phyloP scores from a whole-genome alignment of 1,140 invertebrate species.

The Liolophura sinensis region DNA sequence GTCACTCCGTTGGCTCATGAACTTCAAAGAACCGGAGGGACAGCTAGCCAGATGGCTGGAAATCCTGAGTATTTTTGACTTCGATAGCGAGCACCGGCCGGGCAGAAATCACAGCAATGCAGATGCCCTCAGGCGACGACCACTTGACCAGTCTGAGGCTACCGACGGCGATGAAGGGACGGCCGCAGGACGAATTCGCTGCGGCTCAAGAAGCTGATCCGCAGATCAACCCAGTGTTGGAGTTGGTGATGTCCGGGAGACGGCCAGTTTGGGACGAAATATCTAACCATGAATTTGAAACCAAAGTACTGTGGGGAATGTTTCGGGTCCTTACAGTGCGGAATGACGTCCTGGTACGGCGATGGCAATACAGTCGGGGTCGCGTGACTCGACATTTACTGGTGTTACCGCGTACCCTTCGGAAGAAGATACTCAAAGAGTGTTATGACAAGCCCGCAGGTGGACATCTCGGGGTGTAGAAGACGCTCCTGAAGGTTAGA shows the following conservation, averaged over 20 bases:
- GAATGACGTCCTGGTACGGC: conserved; percentile 1
- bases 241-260: too few relatives aligned
- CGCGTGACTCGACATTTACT: background rate
- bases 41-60: conserved; percentile 11
- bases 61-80: background rate
- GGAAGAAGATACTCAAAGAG: conserved; percentile 7
- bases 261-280: conserved; percentile 14
- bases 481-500: conserved; percentile 9
- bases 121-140: background rate
- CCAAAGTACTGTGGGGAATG: conserved; percentile 7
- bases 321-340: conserved; percentile 3
- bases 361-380: background rate
- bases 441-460: conserved; percentile 8
- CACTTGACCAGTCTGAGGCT: too few relatives aligned
- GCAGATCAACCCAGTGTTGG: background rate
- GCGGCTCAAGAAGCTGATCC: background rate
- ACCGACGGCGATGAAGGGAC: too few relatives aligned
- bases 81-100: conserved; percentile 1
- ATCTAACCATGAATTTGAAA: background rate
- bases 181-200: background rate
- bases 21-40: conserved; percentile 6
- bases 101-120: conserved; percentile 4
- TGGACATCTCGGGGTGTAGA: conserved; percentile 17
- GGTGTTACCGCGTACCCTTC: conserved; percentile 1
- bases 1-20: conserved; percentile 6